Conservation (phyloP, 2,797 vertebrate genomes). For the Caiman crocodilus region DNA sequence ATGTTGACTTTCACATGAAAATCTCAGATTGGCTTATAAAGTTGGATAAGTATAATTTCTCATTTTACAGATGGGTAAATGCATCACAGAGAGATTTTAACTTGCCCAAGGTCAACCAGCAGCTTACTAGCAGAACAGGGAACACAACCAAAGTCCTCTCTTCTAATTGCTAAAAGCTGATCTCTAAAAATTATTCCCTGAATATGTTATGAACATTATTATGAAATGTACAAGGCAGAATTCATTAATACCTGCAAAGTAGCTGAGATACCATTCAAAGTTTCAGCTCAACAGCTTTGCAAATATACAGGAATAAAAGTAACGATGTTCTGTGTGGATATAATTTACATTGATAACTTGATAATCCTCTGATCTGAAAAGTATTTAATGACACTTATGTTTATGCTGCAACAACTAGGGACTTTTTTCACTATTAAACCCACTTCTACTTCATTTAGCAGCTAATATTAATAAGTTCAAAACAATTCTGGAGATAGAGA, state of each 20-base stretch:
- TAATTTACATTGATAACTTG: not conserved
- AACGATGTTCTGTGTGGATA: not conserved
- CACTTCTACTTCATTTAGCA: not conserved
- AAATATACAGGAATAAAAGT: not conserved
- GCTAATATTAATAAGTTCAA: no score
- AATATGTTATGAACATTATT: not conserved
- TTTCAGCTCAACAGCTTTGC: conserved; percentile 10
- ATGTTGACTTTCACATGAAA: not conserved
- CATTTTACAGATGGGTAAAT: fast-evolving
- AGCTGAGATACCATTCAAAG: not conserved
- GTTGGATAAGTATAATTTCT: fast-evolving
- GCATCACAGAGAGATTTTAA: not conserved
- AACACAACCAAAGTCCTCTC: not conserved
- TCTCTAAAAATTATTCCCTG: not conserved
- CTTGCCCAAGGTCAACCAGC: not conserved
- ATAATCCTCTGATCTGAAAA: not conserved
- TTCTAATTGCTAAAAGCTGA: not conserved
- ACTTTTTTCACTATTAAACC: not conserved
- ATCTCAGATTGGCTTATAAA: not conserved
- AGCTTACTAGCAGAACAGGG: not conserved
- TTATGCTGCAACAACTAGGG: not conserved
- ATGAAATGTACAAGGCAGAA: not conserved
- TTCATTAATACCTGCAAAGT: conserved; percentile 8
- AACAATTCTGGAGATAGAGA: no score
- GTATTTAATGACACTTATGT: not conserved